A percentile compares a stretch with the other conserved stretches of the same genome.
Evolutionary conservation across 2,797 vertebrate species (phyloP).

Genomic region (Microcaecilia unicolor): DNA sequence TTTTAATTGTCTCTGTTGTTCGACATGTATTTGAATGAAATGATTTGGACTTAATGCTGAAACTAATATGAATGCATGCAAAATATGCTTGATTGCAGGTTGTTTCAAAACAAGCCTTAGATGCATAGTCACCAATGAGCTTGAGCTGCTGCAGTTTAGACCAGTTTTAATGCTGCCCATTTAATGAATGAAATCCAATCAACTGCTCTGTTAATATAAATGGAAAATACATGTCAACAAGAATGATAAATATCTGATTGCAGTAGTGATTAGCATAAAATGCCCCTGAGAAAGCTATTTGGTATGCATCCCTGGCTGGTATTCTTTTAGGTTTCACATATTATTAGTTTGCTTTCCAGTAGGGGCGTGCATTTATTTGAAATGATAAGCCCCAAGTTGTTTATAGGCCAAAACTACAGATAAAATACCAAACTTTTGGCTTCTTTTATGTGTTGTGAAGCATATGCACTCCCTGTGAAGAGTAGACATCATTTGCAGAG

Average conservation of each 20-base stretch:
- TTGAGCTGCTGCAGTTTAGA: constrained; percentile 36
- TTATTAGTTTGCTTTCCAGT: constrained; percentile 2
- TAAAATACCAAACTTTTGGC: no score
- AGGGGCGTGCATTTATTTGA: no score
- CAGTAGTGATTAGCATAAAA: constrained; percentile 25
- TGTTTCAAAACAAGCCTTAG: constrained; percentile 34
- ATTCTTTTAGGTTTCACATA: constrained; percentile 9
- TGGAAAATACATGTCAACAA: constrained; percentile 38
- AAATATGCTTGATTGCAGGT: constrained; percentile 22
- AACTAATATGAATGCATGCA: no score
- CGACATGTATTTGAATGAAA: constrained; percentile 18
- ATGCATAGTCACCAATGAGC: constrained; percentile 35
- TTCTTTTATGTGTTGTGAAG: no score
- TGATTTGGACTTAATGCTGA: constrained; percentile 19
- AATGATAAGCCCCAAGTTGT: no score
- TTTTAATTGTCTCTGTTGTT: constrained; percentile 13
- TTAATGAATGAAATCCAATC: constrained; percentile 56
- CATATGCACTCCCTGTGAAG: no score
- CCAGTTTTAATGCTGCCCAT: constrained; percentile 35
- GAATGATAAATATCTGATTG: constrained; percentile 47
- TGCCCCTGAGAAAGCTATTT: constrained; percentile 18
- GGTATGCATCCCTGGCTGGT: constrained; percentile 19
- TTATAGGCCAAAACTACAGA: no score
- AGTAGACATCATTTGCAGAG: no score
- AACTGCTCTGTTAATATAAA: constrained; percentile 41